phyloP scores from a whole-genome alignment of 1,140 invertebrate genomes.

The Trissolcus basalis region DNA sequence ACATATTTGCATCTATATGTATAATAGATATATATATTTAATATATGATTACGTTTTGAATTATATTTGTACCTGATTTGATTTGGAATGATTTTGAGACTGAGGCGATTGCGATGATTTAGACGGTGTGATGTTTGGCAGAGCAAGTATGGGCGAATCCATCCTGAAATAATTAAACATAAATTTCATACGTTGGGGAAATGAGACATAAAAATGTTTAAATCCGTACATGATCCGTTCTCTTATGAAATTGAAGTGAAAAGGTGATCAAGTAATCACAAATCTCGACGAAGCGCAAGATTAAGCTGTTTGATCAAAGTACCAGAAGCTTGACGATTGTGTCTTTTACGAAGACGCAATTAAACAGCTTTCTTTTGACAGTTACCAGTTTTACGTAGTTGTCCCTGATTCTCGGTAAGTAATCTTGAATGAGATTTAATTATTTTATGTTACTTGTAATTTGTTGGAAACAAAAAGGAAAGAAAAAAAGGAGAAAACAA shows the following conservation, averaged over 20 bases:
- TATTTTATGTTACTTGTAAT: slow-evolving; percentile 53
- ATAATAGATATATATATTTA: no score
- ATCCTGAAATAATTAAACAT: slow-evolving; percentile 59
- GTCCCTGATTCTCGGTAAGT: slow-evolving; percentile 49
- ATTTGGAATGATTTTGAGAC: slow-evolving; percentile 67
- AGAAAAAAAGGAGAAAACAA: slow-evolving; percentile 16
- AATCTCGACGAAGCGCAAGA: slow-evolving; percentile 50
- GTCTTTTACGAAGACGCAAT: slow-evolving; percentile 48
- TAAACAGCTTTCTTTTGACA: slow-evolving; percentile 58
- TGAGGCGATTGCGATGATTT: slow-evolving; percentile 67
- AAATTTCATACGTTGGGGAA: not conserved
- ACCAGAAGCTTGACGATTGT: slow-evolving; percentile 46
- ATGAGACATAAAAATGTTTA: not conserved
- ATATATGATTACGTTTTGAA: no score
- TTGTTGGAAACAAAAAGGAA: slow-evolving; percentile 39
- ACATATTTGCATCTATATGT: no score
- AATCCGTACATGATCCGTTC: not conserved
- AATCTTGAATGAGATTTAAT: slow-evolving; percentile 56
- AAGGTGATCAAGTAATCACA: slow-evolving; percentile 63
- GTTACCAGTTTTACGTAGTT: slow-evolving; percentile 24
- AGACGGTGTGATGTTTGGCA: slow-evolving; percentile 62
- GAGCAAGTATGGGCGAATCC: slow-evolving; percentile 69
- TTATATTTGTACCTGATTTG: slow-evolving; percentile 66
- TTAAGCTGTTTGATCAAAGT: slow-evolving; percentile 62
- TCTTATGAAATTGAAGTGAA: slow-evolving; percentile 30